Evolutionary conservation across 2,888 invertebrate genomes (phyloP), one percentile per base, ranked within the genome.

Genomic region (Phyllotreta striolata): DNA sequence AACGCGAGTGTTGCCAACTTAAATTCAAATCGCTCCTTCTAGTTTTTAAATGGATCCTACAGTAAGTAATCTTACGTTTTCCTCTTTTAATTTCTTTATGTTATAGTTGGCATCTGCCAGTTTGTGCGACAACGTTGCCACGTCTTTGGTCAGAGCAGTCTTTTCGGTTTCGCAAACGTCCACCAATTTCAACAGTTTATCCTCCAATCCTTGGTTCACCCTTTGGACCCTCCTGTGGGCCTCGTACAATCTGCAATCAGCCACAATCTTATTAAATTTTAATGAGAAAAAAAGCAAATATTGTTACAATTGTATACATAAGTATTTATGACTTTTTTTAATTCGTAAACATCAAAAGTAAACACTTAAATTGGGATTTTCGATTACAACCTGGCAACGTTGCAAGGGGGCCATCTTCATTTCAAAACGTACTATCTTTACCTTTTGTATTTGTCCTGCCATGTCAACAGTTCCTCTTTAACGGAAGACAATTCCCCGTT

Each of bases 361-460:
- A n/a, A n/a, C n/a, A n/a, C n/a, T n/a, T n/a, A n/a, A n/a, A n/a
- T n/a, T n/a, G n/a, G n/a, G n/a, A n/a, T n/a, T n/a, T 43, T 43
- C 12, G 5, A 43, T 10, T 9, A 6, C n/a, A 43, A 43, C n/a
- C 44, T 4, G 12, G 5, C 44, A 43, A n/a, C n/a, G n/a, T n/a
- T n/a, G n/a, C 5, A 43, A 43, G n/a, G 44, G 12, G 12, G 8
- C 8, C 8, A 39, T 39, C 8, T 39, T 39, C 8, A 39, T 8
- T 39, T 39, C 8, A 8, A 39, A 39, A 39, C 8, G 39, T 39
- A 39, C 49, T 9, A 34, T 3, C 6, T 40, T 54, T 67, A 89
- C 92, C 92, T 89, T 80, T 92, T 92, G 84, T 96, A 96, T 84
- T 96, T 95, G 78, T 96, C 96, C 79, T 94, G 90, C 91, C 95